phyloP scores from a whole-genome alignment of 2,113 vertebrate genomes.

The Cervus canadensis region DNA sequence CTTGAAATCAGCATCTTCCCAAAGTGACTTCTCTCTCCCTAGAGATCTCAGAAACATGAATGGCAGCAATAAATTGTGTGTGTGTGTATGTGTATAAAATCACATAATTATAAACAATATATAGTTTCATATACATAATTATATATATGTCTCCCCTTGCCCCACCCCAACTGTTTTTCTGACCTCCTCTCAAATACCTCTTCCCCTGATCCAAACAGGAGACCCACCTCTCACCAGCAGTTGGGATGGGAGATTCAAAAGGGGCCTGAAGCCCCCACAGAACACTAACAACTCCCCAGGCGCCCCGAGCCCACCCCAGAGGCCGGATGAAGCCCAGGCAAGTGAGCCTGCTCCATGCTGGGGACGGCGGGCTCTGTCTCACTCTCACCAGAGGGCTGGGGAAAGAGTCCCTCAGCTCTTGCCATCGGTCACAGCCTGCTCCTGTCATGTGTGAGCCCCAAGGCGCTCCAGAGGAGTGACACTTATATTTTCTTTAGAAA shows the following conservation, averaged over 20 bases:
- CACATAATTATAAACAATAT: not conserved
- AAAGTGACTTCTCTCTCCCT: not conserved
- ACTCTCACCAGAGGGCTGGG: not conserved
- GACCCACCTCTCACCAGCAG: not conserved
- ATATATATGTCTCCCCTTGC: not conserved
- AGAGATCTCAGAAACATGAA: not conserved
- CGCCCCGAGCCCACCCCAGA: accelerated
- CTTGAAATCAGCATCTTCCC: not conserved
- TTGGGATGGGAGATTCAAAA: accelerated
- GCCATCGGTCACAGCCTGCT: not conserved
- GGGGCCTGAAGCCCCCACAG: not conserved
- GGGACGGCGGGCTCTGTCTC: not conserved
- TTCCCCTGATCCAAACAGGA: not conserved
- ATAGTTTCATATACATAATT: not conserved
- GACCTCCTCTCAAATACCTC: not conserved
- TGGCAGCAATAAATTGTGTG: not conserved
- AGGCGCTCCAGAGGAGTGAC: not conserved
- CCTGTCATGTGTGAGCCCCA: not conserved
- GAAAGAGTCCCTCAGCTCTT: not conserved
- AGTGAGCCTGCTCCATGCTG: not conserved
- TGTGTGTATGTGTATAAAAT: not conserved
- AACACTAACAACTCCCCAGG: not conserved
- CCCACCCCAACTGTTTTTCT: too few species aligned
- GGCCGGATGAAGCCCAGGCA: not conserved
- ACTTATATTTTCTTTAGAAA: not conserved